Percentiles rank a stretch among this genome's conserved stretches.
These are phyloP conservation scores for Chymomyza costata DNA, from an alignment of 1,140 invertebrate genomes.

Conservation along the genomic window DNA sequence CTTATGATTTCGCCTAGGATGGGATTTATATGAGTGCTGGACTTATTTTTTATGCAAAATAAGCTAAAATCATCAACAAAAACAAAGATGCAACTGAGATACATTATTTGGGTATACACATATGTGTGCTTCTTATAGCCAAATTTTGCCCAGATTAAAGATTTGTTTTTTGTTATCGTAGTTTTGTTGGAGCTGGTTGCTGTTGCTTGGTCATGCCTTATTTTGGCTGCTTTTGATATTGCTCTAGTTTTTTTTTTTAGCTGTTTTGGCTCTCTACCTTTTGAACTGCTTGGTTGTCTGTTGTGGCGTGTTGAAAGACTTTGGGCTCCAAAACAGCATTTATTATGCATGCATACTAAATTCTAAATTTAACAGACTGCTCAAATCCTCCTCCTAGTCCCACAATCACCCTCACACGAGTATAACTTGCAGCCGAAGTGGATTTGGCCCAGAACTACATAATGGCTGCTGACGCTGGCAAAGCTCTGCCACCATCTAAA, in stretches of 20 bases:
- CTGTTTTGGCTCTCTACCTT: not conserved
- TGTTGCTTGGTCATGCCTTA: no score
- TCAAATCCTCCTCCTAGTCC: not conserved
- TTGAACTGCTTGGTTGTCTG: no score
- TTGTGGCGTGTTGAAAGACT: conserved; percentile 30
- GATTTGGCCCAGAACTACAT: conserved; percentile 47
- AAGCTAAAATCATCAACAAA: conserved; percentile 39
- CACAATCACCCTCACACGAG: not conserved
- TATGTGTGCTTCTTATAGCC: no score
- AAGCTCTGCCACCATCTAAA: no score
- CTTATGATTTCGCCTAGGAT: no score
- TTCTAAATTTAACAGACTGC: conserved; percentile 57
- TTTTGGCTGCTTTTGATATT: no score
- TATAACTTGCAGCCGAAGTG: conserved; percentile 15
- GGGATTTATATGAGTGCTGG: conserved; percentile 2
- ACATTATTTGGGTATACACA: no score
- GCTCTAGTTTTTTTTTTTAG: conserved; percentile 2
- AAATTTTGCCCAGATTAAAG: conserved; percentile 50
- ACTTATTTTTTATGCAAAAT: conserved; percentile 56
- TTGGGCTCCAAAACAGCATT: conserved; percentile 52
- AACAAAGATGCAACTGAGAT: conserved; percentile 12
- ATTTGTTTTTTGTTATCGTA: conserved; percentile 38
- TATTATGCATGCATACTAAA: conserved; percentile 69
- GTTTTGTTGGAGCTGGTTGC: conserved; percentile 22
- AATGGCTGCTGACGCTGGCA: conserved; percentile 36